Evolutionary conservation across 2,113 vertebrate genomes (phyloP), one percentile per base, ranked within the genome.

Genomic region (Shinisaurus crocodilurus): DNA sequence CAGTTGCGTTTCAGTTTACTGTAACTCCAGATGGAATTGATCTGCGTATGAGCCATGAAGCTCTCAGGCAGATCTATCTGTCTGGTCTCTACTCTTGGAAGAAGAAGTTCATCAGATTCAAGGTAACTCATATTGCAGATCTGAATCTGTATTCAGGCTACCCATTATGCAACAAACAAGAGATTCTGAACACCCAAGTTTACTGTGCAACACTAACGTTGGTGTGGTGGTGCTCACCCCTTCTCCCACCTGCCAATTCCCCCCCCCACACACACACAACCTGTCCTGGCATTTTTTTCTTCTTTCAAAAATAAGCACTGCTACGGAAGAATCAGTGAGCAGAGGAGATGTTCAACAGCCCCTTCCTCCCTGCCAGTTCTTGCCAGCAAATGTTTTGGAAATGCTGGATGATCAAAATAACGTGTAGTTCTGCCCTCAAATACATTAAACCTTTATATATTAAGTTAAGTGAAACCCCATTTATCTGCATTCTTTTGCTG

Each of bases 81-180:
- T 99, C 99, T 1, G 99, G 98, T 88, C 96, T 99, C 27, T 97
- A 99, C 72, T 99, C 99, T 65, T 99, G 99, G 99, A 99, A 99
- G 90, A 99, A 99, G 97, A 98, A 98, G 94, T 99, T 99, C 96
- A 98, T 99, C 94, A 97, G 98, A 91, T 98, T 99, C 96, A 99
- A 99, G 98, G 99, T 99, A 90, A 94, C 6, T 6, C 7, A 4
- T 1, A 65, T 8, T 77, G 32, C 70, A 77, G 74, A 9, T n/a
- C 32, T 70, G 60, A 83, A 63, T 50, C 23, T 65, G 50, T 50
- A 37, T 69, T 29, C 20, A 57, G 13, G 60, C 6, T 79, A n/a
- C 2, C 20, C 7, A 13, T 2, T 23, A 20, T 67, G 40, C 57
- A n/a, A 54, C 5, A 76, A 75, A 50, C 7, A 37, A 45, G 13